Percentiles rank a stretch among this genome's conserved stretches.
phyloP scores from a whole-genome alignment of 1,140 invertebrate genomes.

The Subanguina moxae region DNA sequence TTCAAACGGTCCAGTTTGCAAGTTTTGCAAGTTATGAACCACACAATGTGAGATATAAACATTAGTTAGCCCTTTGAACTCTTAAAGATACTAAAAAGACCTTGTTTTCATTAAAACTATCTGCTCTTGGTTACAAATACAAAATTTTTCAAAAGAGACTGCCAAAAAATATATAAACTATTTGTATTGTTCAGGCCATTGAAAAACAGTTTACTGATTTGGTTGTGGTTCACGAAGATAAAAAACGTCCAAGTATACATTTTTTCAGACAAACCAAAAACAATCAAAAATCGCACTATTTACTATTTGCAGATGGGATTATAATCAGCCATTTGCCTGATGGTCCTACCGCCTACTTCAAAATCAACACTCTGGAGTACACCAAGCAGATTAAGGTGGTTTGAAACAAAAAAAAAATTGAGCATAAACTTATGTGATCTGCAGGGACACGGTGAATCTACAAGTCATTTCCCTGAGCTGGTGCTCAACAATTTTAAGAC shows the following conservation, averaged over 20 bases:
- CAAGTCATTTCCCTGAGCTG: conserved; percentile 73
- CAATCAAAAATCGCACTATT: conserved; percentile 19
- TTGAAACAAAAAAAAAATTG: conserved; percentile 40
- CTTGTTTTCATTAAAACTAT: no score
- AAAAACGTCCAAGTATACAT: conserved; percentile 73
- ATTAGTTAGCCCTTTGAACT: no score
- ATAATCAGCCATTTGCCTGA: conserved; percentile 86
- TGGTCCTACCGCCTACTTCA: conserved; percentile 86
- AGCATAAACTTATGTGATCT: conserved; percentile 9
- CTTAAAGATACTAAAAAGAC: no score
- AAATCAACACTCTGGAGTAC: conserved; percentile 63
- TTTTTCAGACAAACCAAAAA: background rate
- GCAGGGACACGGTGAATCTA: conserved; percentile 53
- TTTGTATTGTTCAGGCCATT: conserved; percentile 13
- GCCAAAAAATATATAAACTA: background rate
- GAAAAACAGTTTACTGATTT: conserved; percentile 71
- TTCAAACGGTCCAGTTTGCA: no score
- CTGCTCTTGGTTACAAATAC: no score
- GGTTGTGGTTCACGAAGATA: conserved; percentile 86
- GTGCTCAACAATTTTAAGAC: conserved; percentile 94
- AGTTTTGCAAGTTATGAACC: no score
- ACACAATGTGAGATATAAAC: no score
- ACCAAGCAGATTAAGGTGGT: conserved; percentile 62
- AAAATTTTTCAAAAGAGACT: background rate
- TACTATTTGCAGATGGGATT: conserved; percentile 69